These are phyloP conservation scores for Cyprinodon brontotheroides DNA, from an alignment of 2,113 vertebrate genomes.

Conservation along the genomic window DNA sequence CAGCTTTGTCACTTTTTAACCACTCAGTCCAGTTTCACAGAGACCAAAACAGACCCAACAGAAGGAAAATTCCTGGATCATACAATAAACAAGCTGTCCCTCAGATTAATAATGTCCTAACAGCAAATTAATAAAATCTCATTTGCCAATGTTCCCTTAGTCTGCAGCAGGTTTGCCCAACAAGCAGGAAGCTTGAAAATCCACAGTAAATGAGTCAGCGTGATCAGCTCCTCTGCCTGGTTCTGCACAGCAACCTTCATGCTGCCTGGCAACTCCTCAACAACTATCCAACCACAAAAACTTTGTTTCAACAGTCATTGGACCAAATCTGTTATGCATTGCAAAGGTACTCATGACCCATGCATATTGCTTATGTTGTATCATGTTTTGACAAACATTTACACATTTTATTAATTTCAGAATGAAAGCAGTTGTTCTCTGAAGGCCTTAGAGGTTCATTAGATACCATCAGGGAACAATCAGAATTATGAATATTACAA, in stretches of 20 bases:
- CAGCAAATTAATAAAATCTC: slow-evolving; percentile 14
- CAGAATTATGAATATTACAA: background rate
- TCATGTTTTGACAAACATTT: background rate
- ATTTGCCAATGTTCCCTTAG: slow-evolving; percentile 40
- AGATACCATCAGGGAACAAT: background rate
- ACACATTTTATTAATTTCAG: background rate
- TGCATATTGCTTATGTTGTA: background rate
- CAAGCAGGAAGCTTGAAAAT: slow-evolving; percentile 41
- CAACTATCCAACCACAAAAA: background rate
- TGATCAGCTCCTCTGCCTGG: slow-evolving; percentile 30
- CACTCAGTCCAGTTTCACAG: slow-evolving; percentile 10
- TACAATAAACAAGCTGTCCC: slow-evolving; percentile 41
- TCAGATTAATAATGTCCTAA: slow-evolving; percentile 29
- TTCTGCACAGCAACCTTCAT: slow-evolving; percentile 17
- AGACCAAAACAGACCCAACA: slow-evolving; percentile 8
- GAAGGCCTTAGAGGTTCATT: background rate
- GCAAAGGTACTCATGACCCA: background rate
- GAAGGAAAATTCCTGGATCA: slow-evolving; percentile 16
- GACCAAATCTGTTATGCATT: background rate
- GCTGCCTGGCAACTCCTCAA: background rate
- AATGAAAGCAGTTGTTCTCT: background rate
- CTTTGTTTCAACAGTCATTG: background rate
- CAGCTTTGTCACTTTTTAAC: slow-evolving; percentile 1
- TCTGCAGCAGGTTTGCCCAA: slow-evolving; percentile 45
- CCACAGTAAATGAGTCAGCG: slow-evolving; percentile 40